Base-by-base conservation (phyloP, 2,888 invertebrate genomes). In the Chrysomela aeneicollis region DNA sequence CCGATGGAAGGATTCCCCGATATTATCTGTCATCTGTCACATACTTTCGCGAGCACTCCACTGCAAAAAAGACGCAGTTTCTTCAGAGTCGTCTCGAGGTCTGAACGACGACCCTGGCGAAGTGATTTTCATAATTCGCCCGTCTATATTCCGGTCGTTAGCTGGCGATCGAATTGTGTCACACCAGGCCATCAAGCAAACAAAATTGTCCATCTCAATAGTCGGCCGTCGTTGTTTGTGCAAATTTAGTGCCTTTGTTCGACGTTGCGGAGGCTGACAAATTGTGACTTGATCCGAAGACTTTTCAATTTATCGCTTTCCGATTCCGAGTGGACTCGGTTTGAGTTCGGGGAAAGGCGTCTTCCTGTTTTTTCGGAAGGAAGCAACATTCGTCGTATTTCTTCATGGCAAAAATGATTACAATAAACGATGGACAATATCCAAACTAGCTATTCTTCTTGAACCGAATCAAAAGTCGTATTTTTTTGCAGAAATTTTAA, bases 71-170 rank as follows among this genome's bases (percentile, higher is more conserved):
- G 4, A 42, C 62, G 69, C 71, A 64, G 71, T 68, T 65, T 63
- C 63, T 72, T 69, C 69, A 67, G 65, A 70, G 69, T 69, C 71
- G 73, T 74, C 71, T 73, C 68, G 66, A 69, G 71, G 72, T 67
- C 72, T 72, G 74, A 81, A 82, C 83, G 82, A 83, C 83, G 82
- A 42, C 42, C n/a, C 42, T n/a, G 82, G 81, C 79, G 78, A 57
- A 62, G 82, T 84, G 83, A 86, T 86, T 86, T 86, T 86, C 86
- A 86, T 86, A 86, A 86, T 86, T 86, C 82, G 82, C 84, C 84
- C 85, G 85, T 86, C 85, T 86, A 85, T 86, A 86, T 86, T 85
- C 86, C 82, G 82, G 78, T 74, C 82, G 83, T 83, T 82, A 75
- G 74, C 80, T 82, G 82, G 80, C 84, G 84, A 85, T 85, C 85